Evolutionary conservation across 2,888 invertebrate species (phyloP).

Genomic region (Cataglyphis altisquamis): DNA sequence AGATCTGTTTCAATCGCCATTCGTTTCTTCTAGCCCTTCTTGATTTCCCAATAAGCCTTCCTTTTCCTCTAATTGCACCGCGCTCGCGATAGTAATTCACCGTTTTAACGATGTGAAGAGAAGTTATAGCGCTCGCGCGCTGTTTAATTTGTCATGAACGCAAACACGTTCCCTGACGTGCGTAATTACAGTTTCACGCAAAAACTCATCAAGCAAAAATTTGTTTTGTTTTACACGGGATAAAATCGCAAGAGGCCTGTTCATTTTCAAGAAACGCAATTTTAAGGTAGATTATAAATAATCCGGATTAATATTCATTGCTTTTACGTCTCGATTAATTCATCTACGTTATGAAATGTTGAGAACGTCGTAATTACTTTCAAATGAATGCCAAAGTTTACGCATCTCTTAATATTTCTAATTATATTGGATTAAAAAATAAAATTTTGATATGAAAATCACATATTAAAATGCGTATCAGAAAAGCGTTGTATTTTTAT

Average conservation of each 20-base stretch:
- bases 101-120: conserved; percentile 58
- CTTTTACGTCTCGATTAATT: not conserved
- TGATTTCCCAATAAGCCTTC: conserved; percentile 44
- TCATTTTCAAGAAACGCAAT: not conserved
- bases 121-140: conserved; percentile 17
- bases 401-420: not conserved
- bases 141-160: conserved; percentile 48
- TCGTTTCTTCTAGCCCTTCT: conserved; percentile 8
- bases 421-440: not conserved
- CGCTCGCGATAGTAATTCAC: conserved; percentile 47
- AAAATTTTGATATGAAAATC: not conserved
- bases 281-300: not conserved
- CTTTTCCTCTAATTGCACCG: conserved; percentile 48
- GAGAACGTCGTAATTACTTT: conserved; percentile 2
- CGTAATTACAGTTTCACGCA: conserved; percentile 22
- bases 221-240: not conserved
- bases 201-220: conserved; percentile 18
- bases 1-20: conserved; percentile 11
- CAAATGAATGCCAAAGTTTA: not conserved
- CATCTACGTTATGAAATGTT: not conserved
- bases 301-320: not conserved
- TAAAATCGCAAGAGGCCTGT: not conserved
- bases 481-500: not conserved
- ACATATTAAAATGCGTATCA: not conserved
- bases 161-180: not conserved